Evolutionary conservation across 2,888 invertebrate genomes (phyloP), one percentile per base, ranked within the genome.

Genomic region (Gonocerus acuteangulatus): DNA sequence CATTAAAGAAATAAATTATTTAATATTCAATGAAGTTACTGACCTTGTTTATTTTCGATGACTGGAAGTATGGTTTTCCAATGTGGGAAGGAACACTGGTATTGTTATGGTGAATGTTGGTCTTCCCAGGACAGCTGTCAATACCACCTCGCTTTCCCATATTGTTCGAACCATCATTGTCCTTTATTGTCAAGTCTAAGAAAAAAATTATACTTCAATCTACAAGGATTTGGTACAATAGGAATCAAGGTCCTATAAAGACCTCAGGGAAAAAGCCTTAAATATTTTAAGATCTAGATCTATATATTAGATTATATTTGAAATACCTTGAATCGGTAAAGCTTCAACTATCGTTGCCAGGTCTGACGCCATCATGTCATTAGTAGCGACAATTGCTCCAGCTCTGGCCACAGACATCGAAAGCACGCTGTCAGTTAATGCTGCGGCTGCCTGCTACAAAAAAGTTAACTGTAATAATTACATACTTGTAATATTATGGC

Each of bases 321-420:
- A 39, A 42, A 15, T 61, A 68, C 68, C 68, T 22, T 63, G 61
- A 39, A 61, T 63, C 16, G 61, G 63, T 11, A 89, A 75, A 65
- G 86, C 87, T 75, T 91, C 91, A 11, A 91, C 89, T 70, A 91
- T 91, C 32, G 91, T 90, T 2, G 89, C 89, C 69, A 91, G 77
- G 78, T 91, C 91, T 67, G 80, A 79, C 6, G 79, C 76, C 34
- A 58, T 57, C 36, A 62, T 51, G 23, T 75, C 73, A 42, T 74
- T 75, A 19, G 75, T 76, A 13, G 82, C 80, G 15, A 82, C 81
- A 27, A 83, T 78, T 51, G 86, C 84, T 72, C 86, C 86, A 2
- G 84, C 82, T 67, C 84, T 82, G 16, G 84, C 85, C 52, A 85
- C 82, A 48, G 84, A 84, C 67, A 88, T 76, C 47, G 84, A 84